Evolutionary conservation across 2,113 vertebrate species (phyloP).

Genomic region (Ahaetulla prasina): DNA sequence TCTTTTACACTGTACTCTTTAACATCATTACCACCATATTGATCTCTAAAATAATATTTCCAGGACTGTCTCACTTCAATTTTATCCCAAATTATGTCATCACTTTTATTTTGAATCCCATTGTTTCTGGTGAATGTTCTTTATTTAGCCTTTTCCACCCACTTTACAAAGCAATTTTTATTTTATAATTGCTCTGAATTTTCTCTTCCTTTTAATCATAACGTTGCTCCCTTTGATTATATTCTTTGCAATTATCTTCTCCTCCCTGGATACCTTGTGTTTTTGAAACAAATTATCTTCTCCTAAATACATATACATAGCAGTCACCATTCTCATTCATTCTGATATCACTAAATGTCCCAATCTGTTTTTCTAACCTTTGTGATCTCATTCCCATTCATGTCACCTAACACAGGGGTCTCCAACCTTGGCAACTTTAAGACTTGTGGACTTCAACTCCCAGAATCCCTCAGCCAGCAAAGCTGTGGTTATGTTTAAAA

Average conservation of each 20-base stretch:
- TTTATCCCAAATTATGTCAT: not conserved
- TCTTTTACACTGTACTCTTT: not conserved
- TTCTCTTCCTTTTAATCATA: not conserved
- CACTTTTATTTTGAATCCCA: not conserved
- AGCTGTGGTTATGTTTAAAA: too few species aligned
- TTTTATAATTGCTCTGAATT: not conserved
- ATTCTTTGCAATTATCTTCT: not conserved
- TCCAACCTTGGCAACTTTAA: too few species aligned
- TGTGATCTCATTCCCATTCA: not conserved
- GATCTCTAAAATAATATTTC: not conserved
- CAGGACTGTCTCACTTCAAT: not conserved
- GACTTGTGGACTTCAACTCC: too few species aligned
- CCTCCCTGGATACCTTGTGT: not conserved
- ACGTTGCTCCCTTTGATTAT: not conserved
- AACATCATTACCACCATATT: not conserved
- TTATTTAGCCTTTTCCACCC: not conserved
- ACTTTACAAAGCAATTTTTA: not conserved
- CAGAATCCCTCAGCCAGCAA: too few species aligned
- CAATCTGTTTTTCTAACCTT: not conserved
- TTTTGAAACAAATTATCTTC: not conserved
- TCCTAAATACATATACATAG: not conserved
- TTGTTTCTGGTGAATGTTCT: not conserved
- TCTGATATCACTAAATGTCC: not conserved
- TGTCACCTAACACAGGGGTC: not conserved
- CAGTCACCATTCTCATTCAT: not conserved